Evolutionary conservation across 1,140 invertebrate genomes (phyloP), one percentile per base, ranked within the genome.

Genomic region (Drosophila athabasca): DNA sequence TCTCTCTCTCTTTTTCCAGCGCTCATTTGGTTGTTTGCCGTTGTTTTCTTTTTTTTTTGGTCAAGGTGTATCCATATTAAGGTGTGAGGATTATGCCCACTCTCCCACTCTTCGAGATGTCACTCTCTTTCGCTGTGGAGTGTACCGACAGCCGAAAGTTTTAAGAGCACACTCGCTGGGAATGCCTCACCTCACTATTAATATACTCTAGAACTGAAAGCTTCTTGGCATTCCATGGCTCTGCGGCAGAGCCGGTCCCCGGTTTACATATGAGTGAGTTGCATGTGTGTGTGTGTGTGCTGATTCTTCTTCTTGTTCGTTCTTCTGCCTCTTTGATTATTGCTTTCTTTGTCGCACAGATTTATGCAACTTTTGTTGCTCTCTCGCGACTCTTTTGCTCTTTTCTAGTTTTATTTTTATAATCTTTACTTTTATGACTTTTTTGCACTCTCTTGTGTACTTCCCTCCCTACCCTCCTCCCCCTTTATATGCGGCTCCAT

Each of bases 321-420:
- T 19, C 22, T 44, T 9, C 44, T n/a, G 13, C 41, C 45, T 41
- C 39, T 59, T 44, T 66, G 82, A 53, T 69, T 73, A 39, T 57
- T 61, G 79, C 70, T 76, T 89, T 85, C 79, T 89, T 76, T 82
- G 60, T 75, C 70, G 69, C 71, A 66, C 84, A 65, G 78, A 85
- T 85, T 85, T 85, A 85, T 85, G 82, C 82, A 84, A 84, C 71
- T 60, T 75, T 80, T 85, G 65, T 62, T 66, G 48, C 49, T 71
- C 35, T 39, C 35, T 11, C 11, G 35, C 8, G 52, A 22, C 43
- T 53, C 50, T 73, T 43, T 15, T 46, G 26, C 24, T 64, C 22
- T 26, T 51, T 60, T 54, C 71, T 70, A 70, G 58, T 82, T 78
- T 74, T 74, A 75, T 75, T 79, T 79, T 52, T 55, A 67, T 74